These are phyloP conservation scores for Vesta saturnalis DNA, from an alignment of 2,888 invertebrate species.

Conservation along the genomic window DNA sequence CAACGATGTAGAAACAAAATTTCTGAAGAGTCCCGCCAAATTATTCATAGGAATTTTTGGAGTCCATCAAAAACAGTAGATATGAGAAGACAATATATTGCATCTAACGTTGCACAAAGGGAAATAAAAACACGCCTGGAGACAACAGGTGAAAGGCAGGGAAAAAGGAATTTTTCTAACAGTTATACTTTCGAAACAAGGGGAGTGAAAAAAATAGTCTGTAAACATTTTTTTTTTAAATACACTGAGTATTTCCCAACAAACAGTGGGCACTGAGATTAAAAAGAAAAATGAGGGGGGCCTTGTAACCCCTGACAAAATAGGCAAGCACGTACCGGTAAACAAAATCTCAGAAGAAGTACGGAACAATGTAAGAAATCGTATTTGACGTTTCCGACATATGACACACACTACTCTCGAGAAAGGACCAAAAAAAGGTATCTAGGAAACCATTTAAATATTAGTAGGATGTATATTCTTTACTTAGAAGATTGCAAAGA, in stretches of 20 bases:
- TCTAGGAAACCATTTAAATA: constrained; percentile 19
- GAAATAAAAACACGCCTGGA: background rate
- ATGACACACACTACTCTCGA: constrained; percentile 17
- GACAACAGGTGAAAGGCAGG: background rate
- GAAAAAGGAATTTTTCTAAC: background rate
- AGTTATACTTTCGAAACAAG: background rate
- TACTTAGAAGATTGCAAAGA: constrained; percentile 15
- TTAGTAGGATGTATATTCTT: constrained; percentile 11
- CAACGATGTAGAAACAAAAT: background rate
- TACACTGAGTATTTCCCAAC: background rate
- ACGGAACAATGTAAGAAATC: background rate
- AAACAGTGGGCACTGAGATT: background rate
- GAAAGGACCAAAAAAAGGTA: constrained; percentile 18
- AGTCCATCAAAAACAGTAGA: background rate
- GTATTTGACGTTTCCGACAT: constrained; percentile 2
- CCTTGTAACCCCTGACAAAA: constrained; percentile 1
- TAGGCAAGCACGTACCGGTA: background rate
- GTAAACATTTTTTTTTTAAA: background rate
- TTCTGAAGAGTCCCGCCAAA: background rate
- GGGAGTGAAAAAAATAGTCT: background rate
- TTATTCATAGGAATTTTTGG: background rate
- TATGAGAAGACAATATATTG: background rate
- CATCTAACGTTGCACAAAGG: background rate
- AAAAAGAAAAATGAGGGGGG: background rate
- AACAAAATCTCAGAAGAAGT: constrained; percentile 12